Percentiles rank a stretch among this genome's conserved stretches.
These are phyloP conservation scores for Embidobia sp. DNA, from an alignment of 2,888 invertebrate genomes.

Conservation along the genomic window DNA sequence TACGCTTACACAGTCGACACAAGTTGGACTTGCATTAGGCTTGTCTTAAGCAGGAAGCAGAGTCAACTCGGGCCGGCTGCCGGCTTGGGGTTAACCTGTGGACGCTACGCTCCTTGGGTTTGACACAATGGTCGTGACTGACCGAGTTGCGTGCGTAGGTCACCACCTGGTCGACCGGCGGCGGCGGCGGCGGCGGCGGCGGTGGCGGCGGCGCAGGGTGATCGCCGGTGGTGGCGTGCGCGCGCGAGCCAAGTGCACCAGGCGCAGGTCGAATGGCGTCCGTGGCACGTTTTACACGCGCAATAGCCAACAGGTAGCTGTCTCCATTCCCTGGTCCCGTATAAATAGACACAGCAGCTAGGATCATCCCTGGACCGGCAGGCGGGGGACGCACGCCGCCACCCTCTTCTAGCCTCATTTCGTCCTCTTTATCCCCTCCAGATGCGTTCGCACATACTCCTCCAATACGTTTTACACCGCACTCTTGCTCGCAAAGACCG, in stretches of 20 bases:
- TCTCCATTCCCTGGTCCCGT: conserved; percentile 72
- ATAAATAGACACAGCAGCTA: conserved; percentile 79
- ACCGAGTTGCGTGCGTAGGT: conserved; percentile 71
- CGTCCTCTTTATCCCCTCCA: conserved; percentile 51
- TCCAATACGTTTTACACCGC: conserved; percentile 40
- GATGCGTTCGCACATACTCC: conserved; percentile 43
- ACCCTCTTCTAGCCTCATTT: conserved; percentile 57
- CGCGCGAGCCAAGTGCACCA: conserved; percentile 39
- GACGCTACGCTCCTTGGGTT: no score
- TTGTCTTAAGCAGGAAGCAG: no score
- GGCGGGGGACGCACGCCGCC: conserved; percentile 61
- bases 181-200: no score
- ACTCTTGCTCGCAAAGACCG: conserved; percentile 25
- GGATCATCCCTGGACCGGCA: conserved; percentile 75
- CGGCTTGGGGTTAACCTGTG: conserved; percentile 70
- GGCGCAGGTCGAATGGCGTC: conserved; percentile 60
- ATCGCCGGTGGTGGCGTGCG: conserved; percentile 50
- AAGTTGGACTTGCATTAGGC: no score
- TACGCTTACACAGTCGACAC: no score
- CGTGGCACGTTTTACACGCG: conserved; percentile 57
- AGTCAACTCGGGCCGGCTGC: conserved; percentile 50
- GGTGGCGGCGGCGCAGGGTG: no score
- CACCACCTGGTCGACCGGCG: conserved; percentile 48
- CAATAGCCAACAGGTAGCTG: conserved; percentile 78
- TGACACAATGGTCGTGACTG: conserved; percentile 72